phyloP scores from a whole-genome alignment of 2,888 invertebrate species.

The Cataglyphis cursor region DNA sequence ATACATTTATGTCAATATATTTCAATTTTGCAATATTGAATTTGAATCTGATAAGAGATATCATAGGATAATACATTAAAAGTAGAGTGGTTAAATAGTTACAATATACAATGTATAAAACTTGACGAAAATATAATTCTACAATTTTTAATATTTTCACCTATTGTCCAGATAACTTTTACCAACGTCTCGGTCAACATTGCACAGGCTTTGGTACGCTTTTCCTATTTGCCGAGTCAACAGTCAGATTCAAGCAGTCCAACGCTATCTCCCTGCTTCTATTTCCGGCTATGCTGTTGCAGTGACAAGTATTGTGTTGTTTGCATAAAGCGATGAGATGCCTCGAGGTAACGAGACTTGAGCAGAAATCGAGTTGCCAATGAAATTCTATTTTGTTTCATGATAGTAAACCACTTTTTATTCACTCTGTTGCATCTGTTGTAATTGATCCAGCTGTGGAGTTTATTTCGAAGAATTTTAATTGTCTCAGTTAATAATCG shows the following conservation, averaged over 20 bases:
- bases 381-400: conserved; percentile 70
- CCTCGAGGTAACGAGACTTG: conserved; percentile 74
- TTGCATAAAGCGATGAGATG: conserved; percentile 77
- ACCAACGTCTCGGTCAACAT: conserved; percentile 47
- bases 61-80: not conserved
- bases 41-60: not conserved
- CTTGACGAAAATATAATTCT: not conserved
- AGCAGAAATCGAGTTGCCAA: conserved; percentile 70
- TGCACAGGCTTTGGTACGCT: conserved; percentile 52
- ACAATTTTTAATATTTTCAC: conserved; percentile 1
- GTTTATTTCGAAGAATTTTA: too few species aligned
- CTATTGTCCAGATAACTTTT: conserved; percentile 56
- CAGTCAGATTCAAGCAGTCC: conserved; percentile 63
- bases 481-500: not conserved
- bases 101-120: not conserved
- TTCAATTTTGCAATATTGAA: not conserved
- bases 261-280: conserved; percentile 72
- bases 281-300: conserved; percentile 76
- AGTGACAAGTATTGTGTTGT: conserved; percentile 78
- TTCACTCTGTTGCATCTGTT: not conserved
- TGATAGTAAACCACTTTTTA: conserved; percentile 54
- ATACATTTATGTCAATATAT: not conserved
- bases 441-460: conserved; percentile 26
- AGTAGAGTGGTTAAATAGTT: not conserved
- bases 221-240: conserved; percentile 77